Conservation (phyloP, 2,888 invertebrate genomes). For the Drosophila eohydei region DNA sequence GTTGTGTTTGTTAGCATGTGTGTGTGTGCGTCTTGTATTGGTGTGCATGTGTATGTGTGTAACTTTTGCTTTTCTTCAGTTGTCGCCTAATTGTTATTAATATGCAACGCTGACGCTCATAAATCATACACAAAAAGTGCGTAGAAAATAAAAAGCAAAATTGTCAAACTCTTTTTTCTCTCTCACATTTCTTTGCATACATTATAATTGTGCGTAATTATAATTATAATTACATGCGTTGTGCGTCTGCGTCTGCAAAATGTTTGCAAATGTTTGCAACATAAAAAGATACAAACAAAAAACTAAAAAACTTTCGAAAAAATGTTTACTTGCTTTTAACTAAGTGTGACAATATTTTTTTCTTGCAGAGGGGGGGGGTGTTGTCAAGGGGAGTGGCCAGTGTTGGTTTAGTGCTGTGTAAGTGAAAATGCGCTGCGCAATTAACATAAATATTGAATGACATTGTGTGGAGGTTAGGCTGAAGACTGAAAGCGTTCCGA, state of each 20-base stretch:
- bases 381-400: slow-evolving; percentile 16
- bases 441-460: slow-evolving; percentile 33
- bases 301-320: slow-evolving; percentile 48
- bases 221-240: slow-evolving; percentile 43
- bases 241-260: slow-evolving; percentile 38
- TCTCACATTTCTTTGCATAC: slow-evolving; percentile 56
- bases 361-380: background rate
- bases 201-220: slow-evolving; percentile 60
- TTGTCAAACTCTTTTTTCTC: background rate
- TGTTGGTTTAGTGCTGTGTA: slow-evolving; percentile 13
- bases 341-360: slow-evolving; percentile 43
- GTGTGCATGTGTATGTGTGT: background rate
- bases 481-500: background rate
- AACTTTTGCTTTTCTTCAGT: slow-evolving; percentile 73
- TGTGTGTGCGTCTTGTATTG: slow-evolving; percentile 2
- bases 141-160: slow-evolving; percentile 51
- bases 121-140: slow-evolving; percentile 74
- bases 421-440: slow-evolving; percentile 43
- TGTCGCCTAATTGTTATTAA: slow-evolving; percentile 71
- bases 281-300: slow-evolving; percentile 9
- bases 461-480: slow-evolving; percentile 19
- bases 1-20: slow-evolving; percentile 23
- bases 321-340: slow-evolving; percentile 9
- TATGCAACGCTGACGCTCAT: slow-evolving; percentile 71
- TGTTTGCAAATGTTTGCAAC: slow-evolving; percentile 68